Base-by-base conservation (phyloP, 2,888 invertebrate species). In the Drosophila diplacantha region DNA sequence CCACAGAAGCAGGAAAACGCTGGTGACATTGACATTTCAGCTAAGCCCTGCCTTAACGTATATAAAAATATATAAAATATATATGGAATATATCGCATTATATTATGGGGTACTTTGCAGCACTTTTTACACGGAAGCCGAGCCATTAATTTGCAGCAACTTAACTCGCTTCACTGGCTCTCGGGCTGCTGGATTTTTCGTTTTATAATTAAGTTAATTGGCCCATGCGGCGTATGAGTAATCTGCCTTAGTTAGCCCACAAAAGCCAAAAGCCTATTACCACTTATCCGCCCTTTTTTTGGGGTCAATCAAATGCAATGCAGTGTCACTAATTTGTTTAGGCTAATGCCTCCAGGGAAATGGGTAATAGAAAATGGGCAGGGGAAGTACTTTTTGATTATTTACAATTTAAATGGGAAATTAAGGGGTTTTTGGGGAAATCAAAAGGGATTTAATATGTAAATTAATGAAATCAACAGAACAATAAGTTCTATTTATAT, bases 1-100 rank as follows among this genome's bases (percentile, higher is more conserved):
- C 57, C 44, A 46, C 44, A 44, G 29, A 44, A 62, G 55, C 47
- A 55, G 44, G 26, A 50, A 49, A 46, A 57, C 53, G 47, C 35
- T 46, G 64, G 59, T 76, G 79, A 76, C 81, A 79, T 79, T 79
- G 79, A 81, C 79, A 79, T 81, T 81, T 78, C 61, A 74, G 78
- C 74, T 67, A 50, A 74, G 75, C 71, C 63, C 57, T 70, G 69
- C 63, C 64, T 73, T 61, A 44, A 55, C 16, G 32, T 58, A 35
- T 49, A 37, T 51, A 62, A 16, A 47, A 39, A 37, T 37, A n/a
- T 37, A 29, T 41, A 11, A 20, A 38, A 32, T 38, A 16, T 46
- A 54, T 29, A 46, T 5, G 32, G 8, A 14, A 20, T 47, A 64
- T 53, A 8, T 44, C n/a, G 31, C 11, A 8, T 26, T 9, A 26